Evolutionary conservation across 2,888 invertebrate species (phyloP).

Genomic region (Lapara coniferarum): DNA sequence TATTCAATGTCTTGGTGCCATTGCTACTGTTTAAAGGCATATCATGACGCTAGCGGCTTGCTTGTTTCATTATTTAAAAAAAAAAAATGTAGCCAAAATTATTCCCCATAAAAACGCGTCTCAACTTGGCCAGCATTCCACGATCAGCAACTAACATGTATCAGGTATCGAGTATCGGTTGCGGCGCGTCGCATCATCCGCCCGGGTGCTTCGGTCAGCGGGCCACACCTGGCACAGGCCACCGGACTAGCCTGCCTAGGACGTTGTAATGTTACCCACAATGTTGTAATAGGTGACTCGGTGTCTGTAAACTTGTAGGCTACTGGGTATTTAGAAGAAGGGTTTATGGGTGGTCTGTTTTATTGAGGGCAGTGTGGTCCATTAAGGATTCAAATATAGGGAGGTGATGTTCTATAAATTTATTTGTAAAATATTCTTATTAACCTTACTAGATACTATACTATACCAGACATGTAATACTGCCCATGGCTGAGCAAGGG

Average conservation of each 20-base stretch:
- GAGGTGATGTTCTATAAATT: no score
- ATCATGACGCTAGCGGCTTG: no score
- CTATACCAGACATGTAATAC: no score
- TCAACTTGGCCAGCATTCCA: neutral
- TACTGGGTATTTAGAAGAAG: constrained; percentile 4
- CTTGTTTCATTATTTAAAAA: no score
- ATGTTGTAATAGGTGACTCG: constrained; percentile 19
- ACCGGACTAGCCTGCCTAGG: constrained; percentile 23
- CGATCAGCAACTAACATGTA: constrained; percentile 12
- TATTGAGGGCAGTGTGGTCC: neutral
- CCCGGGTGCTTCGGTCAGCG: constrained; percentile 31
- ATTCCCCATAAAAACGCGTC: neutral
- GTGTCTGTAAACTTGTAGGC: constrained; percentile 17
- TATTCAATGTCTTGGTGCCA: no score
- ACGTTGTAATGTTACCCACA: constrained; percentile 25
- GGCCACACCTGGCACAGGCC: constrained; percentile 35
- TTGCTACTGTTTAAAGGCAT: no score
- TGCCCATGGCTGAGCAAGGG: no score
- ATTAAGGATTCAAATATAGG: no score
- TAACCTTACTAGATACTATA: no score
- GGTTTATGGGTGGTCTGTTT: neutral
- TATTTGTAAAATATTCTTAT: no score
- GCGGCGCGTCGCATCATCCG: constrained; percentile 28
- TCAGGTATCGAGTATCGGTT: constrained; percentile 27
- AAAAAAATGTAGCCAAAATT: no score